Evolutionary conservation across 1,140 invertebrate genomes (phyloP).

Genomic region (Drosophila paulistorum): DNA sequence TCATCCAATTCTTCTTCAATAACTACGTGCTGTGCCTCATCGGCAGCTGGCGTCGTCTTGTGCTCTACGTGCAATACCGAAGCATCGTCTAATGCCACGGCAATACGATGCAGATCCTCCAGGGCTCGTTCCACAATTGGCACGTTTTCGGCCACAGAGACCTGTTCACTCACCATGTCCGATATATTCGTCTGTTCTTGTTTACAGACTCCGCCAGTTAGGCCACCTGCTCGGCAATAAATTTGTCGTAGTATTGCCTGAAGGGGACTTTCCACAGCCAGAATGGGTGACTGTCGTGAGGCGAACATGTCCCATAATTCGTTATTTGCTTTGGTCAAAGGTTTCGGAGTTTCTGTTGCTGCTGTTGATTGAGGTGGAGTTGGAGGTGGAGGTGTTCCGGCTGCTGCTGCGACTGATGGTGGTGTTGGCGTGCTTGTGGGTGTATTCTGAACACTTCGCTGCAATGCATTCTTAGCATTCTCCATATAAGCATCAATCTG

Average conservation of each 20-base stretch:
- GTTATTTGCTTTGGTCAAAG: slow-evolving; percentile 14
- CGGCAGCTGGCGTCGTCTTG: slow-evolving; percentile 52
- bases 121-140: slow-evolving; percentile 74
- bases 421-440: slow-evolving; percentile 26
- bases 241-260: slow-evolving; percentile 72
- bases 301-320: slow-evolving; percentile 67
- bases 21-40: slow-evolving; percentile 58
- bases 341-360: neutral
- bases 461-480: slow-evolving; percentile 72
- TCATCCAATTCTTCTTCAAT: slow-evolving; percentile 51
- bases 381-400: neutral
- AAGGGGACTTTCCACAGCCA: slow-evolving; percentile 66
- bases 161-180: slow-evolving; percentile 19
- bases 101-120: slow-evolving; percentile 67
- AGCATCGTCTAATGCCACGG: slow-evolving; percentile 45
- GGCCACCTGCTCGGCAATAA: slow-evolving; percentile 61
- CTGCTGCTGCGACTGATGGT: neutral
- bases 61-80: slow-evolving; percentile 48
- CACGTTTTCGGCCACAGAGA: slow-evolving; percentile 59
- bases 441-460: slow-evolving; percentile 55
- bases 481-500: slow-evolving; percentile 81
- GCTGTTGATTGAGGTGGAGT: neutral
- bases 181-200: slow-evolving; percentile 20
- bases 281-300: slow-evolving; percentile 60
- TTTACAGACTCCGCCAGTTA: slow-evolving; percentile 30